phyloP scores from a whole-genome alignment of 1,140 invertebrate species.

The Mylabris phalerata region DNA sequence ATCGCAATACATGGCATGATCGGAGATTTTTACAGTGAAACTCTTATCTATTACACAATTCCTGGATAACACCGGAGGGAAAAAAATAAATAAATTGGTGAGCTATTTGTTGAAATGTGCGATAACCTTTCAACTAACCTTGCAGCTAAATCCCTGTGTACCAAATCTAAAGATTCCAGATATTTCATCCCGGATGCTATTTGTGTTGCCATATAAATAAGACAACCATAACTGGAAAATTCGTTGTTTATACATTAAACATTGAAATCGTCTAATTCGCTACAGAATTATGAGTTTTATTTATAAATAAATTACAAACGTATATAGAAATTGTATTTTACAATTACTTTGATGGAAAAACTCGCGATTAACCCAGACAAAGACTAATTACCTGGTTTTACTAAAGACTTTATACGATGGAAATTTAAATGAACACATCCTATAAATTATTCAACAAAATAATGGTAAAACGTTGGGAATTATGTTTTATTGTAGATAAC shows the following conservation, averaged over 20 bases:
- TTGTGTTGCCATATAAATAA: conserved; percentile 66
- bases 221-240: conserved; percentile 47
- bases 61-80: conserved; percentile 43
- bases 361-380: neutral
- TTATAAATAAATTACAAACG: too few relatives aligned
- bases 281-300: too few relatives aligned
- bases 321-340: too few relatives aligned
- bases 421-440: conserved; percentile 16
- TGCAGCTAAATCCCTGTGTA: conserved; percentile 74
- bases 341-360: too few relatives aligned
- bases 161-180: conserved; percentile 70
- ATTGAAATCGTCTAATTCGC: too few relatives aligned
- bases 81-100: too few relatives aligned
- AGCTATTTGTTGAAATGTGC: too few relatives aligned
- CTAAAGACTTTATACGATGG: conserved; percentile 2
- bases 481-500: conserved; percentile 23
- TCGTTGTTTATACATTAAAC: too few relatives aligned
- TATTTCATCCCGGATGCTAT: conserved; percentile 80
- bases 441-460: conserved; percentile 20
- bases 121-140: conserved; percentile 46
- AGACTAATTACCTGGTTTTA: conserved; percentile 14
- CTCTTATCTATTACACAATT: conserved; percentile 79
- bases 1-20: conserved; percentile 82
- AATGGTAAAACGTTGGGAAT: conserved; percentile 15
- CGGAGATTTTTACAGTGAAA: conserved; percentile 75